Conservation (phyloP, 2,797 vertebrate species). For the Stomatorhinus walkeri region DNA sequence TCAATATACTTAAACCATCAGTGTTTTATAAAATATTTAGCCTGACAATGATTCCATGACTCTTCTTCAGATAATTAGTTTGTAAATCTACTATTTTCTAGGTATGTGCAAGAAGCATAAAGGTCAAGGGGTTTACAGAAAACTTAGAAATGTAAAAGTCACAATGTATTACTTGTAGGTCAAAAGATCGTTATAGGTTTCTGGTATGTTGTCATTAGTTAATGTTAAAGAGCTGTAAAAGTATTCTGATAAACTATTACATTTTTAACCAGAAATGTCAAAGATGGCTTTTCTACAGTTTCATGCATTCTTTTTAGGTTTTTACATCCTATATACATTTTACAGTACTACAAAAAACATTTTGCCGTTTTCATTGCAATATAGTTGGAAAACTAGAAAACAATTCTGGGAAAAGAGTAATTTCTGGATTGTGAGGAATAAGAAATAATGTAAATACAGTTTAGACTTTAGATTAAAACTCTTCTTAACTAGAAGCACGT, state of each 20-base stretch:
- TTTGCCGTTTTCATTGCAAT: background rate
- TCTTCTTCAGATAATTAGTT: background rate
- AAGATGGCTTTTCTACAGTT: background rate
- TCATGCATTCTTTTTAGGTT: background rate
- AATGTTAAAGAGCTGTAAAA: background rate
- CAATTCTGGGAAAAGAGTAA: background rate
- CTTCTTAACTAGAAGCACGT: background rate
- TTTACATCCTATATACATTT: background rate
- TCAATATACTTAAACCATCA: conserved; percentile 43
- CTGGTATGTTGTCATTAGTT: background rate
- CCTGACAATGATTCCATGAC: background rate
- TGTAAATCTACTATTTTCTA: background rate
- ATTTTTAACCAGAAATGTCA: background rate
- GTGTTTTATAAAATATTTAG: conserved; percentile 36
- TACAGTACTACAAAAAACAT: background rate
- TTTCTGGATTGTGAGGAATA: background rate
- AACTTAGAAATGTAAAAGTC: background rate
- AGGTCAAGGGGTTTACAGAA: background rate
- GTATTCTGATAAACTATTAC: background rate
- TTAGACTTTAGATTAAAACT: background rate
- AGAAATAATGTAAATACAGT: background rate
- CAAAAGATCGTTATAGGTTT: background rate
- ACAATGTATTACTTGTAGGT: background rate
- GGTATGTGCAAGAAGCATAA: background rate
- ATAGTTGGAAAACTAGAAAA: background rate